Percentiles rank a stretch among this genome's conserved stretches.
These are phyloP conservation scores for Ciconia nigra DNA, from an alignment of 2,797 vertebrate species.

Conservation along the genomic window DNA sequence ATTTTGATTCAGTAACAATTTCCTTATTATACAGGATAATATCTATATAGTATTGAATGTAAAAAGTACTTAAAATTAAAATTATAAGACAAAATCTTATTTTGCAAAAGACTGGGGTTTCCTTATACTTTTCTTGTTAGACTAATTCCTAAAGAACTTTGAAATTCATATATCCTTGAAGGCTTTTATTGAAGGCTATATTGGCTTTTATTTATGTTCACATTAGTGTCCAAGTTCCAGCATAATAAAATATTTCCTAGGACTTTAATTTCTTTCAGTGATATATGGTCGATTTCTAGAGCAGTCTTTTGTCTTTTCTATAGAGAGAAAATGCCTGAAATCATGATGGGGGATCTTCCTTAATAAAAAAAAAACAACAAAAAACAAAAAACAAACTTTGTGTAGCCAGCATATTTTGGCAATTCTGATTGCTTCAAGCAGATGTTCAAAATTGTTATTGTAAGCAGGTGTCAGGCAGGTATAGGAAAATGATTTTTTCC, in stretches of 20 bases:
- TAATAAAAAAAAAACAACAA: not conserved
- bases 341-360: not conserved
- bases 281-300: not conserved
- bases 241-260: not conserved
- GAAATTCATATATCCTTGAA: not conserved
- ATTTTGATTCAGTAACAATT: not conserved
- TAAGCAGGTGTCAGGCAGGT: not conserved
- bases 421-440: not conserved
- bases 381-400: not conserved
- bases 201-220: not conserved
- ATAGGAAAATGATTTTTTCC: not conserved
- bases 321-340: not conserved
- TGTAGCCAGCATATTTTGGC: not conserved
- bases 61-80: not conserved
- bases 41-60: not conserved
- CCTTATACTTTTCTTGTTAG: not conserved
- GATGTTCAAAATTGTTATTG: not conserved
- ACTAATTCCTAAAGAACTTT: not conserved
- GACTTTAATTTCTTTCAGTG: not conserved
- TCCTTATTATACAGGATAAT: not conserved
- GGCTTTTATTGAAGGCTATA: not conserved
- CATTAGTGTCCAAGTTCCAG: not conserved
- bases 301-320: not conserved
- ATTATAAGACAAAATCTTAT: not conserved
- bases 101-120: not conserved